Evolutionary conservation across 2,113 vertebrate species (phyloP).

Genomic region (Rhynchopsitta pachyrhyncha): DNA sequence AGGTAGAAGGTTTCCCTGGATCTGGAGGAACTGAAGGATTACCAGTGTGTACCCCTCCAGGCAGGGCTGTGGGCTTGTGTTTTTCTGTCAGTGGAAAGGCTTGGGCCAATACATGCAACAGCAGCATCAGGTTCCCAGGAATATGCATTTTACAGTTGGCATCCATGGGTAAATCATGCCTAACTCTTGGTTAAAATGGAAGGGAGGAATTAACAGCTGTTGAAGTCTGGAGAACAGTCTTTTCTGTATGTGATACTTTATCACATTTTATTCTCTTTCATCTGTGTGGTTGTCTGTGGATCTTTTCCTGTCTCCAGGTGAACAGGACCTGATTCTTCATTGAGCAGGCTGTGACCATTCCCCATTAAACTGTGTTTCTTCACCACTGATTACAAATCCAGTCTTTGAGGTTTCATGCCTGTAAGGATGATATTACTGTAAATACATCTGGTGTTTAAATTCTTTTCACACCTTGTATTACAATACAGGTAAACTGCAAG

Average conservation of each 20-base stretch:
- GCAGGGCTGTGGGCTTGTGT: background rate
- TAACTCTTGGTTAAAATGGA: background rate
- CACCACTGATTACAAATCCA: background rate
- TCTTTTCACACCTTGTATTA: background rate
- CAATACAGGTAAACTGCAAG: background rate
- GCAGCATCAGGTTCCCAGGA: background rate
- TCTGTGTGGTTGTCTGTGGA: background rate
- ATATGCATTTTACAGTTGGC: background rate
- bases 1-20: background rate
- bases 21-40: background rate
- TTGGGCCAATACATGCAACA: background rate
- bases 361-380: background rate
- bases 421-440: background rate
- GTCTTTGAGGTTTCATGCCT: background rate
- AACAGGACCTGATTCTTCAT: background rate
- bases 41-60: background rate
- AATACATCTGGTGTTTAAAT: background rate
- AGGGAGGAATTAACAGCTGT: background rate
- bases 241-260: background rate
- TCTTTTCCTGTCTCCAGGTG: background rate
- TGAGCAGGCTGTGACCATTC: background rate
- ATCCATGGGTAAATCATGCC: fast-evolving
- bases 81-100: background rate
- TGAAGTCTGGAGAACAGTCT: background rate
- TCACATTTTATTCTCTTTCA: background rate